A percentile compares a stretch with the other conserved stretches of the same genome.
phyloP scores from a whole-genome alignment of 2,113 vertebrate species.

The Passer domesticus region DNA sequence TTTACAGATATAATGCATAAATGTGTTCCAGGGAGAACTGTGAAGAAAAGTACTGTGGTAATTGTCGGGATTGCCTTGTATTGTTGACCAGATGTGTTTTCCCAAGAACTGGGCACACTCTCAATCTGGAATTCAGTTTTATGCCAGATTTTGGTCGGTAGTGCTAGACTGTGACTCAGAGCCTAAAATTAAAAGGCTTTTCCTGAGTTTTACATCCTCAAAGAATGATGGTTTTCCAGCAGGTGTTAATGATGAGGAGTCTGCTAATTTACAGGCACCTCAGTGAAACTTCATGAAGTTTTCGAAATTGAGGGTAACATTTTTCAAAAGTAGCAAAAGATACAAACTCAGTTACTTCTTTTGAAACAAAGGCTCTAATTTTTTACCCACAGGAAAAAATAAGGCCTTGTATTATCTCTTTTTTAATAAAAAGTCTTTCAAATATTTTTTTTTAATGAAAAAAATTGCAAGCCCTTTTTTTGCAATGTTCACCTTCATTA shows the following conservation, averaged over 20 bases:
- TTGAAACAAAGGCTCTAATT: neutral
- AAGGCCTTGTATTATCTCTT: neutral
- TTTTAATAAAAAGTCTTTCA: neutral
- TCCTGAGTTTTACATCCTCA: neutral
- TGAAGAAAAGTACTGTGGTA: neutral
- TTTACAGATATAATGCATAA: neutral
- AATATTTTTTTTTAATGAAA: neutral
- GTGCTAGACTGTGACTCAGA: neutral
- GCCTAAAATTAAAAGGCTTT: neutral
- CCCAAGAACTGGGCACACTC: neutral
- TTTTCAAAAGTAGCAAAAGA: neutral
- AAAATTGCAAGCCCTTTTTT: neutral
- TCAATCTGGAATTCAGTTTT: neutral
- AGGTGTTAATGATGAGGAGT: neutral
- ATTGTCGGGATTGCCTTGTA: neutral
- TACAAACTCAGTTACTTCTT: neutral
- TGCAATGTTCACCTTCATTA: conserved; percentile 35
- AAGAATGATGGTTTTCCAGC: neutral
- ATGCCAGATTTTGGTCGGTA: neutral
- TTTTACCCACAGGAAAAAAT: neutral
- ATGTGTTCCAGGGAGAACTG: neutral
- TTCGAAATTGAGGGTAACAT: neutral
- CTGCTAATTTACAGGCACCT: neutral
- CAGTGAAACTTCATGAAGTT: neutral
- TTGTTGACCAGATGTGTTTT: neutral